Percentiles rank a stretch among this genome's conserved stretches.
phyloP scores from a whole-genome alignment of 2,113 vertebrate genomes.

The Pachyramphus minor region DNA sequence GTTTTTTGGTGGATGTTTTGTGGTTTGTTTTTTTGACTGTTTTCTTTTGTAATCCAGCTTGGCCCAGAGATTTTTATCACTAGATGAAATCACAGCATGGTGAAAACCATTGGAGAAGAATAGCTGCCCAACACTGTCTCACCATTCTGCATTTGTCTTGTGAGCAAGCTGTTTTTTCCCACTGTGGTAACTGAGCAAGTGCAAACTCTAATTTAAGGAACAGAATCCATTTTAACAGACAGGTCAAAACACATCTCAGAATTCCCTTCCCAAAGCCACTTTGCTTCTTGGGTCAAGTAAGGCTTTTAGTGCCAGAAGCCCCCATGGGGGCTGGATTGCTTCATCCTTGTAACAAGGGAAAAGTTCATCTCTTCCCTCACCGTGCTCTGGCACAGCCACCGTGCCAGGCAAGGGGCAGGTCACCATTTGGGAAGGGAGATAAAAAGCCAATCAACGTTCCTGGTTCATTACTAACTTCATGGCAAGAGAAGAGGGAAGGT shows the following conservation, averaged over 20 bases:
- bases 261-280: background rate
- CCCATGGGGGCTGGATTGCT: accelerated
- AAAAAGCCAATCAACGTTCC: background rate
- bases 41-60: background rate
- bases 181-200: accelerated
- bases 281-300: accelerated
- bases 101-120: background rate
- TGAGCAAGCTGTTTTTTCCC: background rate
- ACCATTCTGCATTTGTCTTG: too few species aligned
- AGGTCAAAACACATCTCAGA: background rate
- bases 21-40: background rate
- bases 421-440: background rate
- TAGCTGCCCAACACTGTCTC: accelerated
- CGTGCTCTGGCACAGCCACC: background rate
- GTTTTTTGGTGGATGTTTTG: background rate
- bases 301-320: background rate
- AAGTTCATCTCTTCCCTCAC: background rate
- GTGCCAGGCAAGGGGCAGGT: accelerated
- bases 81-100: background rate
- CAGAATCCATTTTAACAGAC: background rate
- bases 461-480: background rate
- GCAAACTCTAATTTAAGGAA: background rate
- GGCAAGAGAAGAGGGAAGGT: background rate
- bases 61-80: background rate
- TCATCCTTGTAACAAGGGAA: background rate